A percentile compares a stretch with the other conserved stretches of the same genome.
These are phyloP conservation scores for Dichetophora obliterata DNA, from an alignment of 2,888 invertebrate species.

Conservation along the genomic window DNA sequence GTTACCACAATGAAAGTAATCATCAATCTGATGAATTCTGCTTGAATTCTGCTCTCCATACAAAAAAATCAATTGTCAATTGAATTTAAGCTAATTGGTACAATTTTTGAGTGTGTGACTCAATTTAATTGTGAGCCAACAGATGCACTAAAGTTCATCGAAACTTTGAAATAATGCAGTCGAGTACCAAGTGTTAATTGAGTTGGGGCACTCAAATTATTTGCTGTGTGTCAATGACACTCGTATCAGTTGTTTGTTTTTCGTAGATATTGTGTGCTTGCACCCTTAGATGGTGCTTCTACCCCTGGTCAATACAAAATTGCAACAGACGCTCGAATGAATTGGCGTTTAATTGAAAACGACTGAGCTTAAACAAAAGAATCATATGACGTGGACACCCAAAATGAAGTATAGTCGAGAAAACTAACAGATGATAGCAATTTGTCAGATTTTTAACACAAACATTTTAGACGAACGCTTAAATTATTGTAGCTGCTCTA, in stretches of 20 bases:
- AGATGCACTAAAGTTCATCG: background rate
- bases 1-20: too few relatives aligned
- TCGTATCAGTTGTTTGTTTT: constrained; percentile 1
- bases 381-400: background rate
- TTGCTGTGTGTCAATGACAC: constrained; percentile 38
- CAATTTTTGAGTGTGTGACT: constrained; percentile 48
- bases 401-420: background rate
- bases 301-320: constrained; percentile 27
- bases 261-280: background rate
- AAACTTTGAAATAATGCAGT: background rate
- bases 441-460: constrained; percentile 50
- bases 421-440: constrained; percentile 56
- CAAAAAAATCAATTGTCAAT: constrained; percentile 13
- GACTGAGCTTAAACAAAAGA: constrained; percentile 35
- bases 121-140: constrained; percentile 56
- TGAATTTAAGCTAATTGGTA: constrained; percentile 29
- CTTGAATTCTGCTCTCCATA: background rate
- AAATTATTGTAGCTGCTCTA: background rate
- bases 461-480: constrained; percentile 4
- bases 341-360: constrained; percentile 41
- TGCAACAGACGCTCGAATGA: constrained; percentile 48
- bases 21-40: background rate
- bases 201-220: constrained; percentile 43
- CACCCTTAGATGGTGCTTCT: background rate
- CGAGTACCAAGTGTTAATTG: constrained; percentile 49